Evolutionary conservation across 2,113 vertebrate species (phyloP).

Genomic region (Prinia subflava): DNA sequence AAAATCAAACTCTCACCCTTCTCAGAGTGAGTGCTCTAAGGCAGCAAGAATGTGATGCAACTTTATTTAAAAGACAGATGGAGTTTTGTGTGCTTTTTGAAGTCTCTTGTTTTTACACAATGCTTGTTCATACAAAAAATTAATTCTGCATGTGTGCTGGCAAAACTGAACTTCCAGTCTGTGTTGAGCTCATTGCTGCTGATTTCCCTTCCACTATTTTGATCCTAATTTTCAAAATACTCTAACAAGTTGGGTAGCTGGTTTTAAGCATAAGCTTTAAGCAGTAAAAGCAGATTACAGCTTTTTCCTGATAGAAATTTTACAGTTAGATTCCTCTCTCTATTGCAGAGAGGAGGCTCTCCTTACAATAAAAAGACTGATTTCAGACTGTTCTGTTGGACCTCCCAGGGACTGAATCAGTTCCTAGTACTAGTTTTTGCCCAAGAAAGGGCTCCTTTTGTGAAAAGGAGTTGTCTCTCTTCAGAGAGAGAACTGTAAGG

Average conservation of each 20-base stretch:
- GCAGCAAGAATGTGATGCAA: background rate
- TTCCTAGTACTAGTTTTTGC: background rate
- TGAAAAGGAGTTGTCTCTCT: background rate
- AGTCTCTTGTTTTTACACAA: background rate
- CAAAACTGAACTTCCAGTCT: background rate
- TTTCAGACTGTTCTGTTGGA: background rate
- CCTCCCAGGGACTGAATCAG: background rate
- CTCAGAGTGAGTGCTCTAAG: background rate
- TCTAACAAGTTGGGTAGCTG: background rate
- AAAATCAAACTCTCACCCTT: background rate
- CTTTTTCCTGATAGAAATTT: background rate
- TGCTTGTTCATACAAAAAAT: background rate
- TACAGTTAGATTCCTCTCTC: background rate
- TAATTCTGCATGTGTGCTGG: background rate
- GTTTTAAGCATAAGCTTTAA: background rate
- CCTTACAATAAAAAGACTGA: background rate
- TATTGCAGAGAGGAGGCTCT: background rate
- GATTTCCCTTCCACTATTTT: background rate
- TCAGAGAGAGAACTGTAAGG: background rate
- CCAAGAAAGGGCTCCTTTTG: too few relatives aligned
- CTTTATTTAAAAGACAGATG: background rate
- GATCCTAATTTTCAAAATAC: background rate
- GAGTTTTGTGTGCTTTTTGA: background rate
- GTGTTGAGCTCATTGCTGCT: background rate
- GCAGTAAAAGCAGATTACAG: background rate